These are phyloP conservation scores for Tretioscincus oriximinensis DNA, from an alignment of 2,113 vertebrate species.

Conservation along the genomic window DNA sequence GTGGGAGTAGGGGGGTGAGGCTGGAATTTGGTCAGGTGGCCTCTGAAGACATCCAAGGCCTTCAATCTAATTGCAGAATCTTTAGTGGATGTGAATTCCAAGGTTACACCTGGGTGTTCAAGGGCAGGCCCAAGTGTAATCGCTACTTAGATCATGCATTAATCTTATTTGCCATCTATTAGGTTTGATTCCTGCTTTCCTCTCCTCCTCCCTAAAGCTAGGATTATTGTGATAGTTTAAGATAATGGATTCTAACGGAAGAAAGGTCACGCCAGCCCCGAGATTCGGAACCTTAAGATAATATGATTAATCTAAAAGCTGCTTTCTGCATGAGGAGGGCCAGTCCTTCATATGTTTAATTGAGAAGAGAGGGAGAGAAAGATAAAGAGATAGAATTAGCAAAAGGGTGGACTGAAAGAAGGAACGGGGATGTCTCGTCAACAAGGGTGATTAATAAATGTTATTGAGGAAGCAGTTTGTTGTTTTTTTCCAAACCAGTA, in stretches of 20 bases:
- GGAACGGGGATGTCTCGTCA: slow-evolving; percentile 73
- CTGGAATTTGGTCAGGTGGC: slow-evolving; percentile 82
- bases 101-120: slow-evolving; percentile 99
- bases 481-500: slow-evolving; percentile 57
- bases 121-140: slow-evolving; percentile 99
- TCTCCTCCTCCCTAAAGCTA: slow-evolving; percentile 97
- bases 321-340: slow-evolving; percentile 89
- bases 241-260: slow-evolving; percentile 99
- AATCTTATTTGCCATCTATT: slow-evolving; percentile 99
- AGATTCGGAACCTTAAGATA: slow-evolving; percentile 99
- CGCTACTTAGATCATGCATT: slow-evolving; percentile 99
- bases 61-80: slow-evolving; percentile 90
- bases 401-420: slow-evolving; percentile 46
- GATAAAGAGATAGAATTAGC: slow-evolving; percentile 64
- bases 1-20: slow-evolving; percentile 55
- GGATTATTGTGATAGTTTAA: slow-evolving; percentile 99
- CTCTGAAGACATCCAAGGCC: slow-evolving; percentile 81
- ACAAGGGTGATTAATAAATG: slow-evolving; percentile 73
- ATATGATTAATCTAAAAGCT: slow-evolving; percentile 99
- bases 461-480: slow-evolving; percentile 58
- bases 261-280: slow-evolving; percentile 93
- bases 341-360: slow-evolving; percentile 91
- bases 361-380: slow-evolving; percentile 72
- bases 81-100: slow-evolving; percentile 97
- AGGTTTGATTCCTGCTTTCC: slow-evolving; percentile 97